Evolutionary conservation across 2,888 invertebrate genomes (phyloP).

Genomic region (Ernsta delagoae): DNA sequence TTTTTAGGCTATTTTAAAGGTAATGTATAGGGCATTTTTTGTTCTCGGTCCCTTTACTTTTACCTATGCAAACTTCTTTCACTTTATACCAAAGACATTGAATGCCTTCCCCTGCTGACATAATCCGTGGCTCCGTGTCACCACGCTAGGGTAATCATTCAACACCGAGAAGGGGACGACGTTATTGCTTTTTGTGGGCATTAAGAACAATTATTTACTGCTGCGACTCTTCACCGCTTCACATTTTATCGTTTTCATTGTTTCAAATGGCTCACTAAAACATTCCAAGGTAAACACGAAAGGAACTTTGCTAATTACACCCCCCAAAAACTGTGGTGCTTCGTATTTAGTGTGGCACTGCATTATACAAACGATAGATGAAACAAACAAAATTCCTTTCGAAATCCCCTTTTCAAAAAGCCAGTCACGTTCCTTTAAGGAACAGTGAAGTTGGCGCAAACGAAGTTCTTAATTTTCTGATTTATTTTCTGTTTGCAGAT

Average conservation of each 20-base stretch:
- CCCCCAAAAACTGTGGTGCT: not conserved
- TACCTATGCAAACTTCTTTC: not conserved
- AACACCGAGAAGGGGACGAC: constrained; percentile 22
- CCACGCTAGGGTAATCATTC: constrained; percentile 14
- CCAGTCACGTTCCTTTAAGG: constrained; percentile 12
- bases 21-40: no score
- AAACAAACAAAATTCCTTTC: not conserved
- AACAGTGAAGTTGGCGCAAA: constrained; percentile 20
- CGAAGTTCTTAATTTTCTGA: constrained; percentile 10
- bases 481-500: constrained; percentile 12
- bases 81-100: not conserved
- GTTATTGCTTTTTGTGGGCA: constrained; percentile 32
- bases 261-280: not conserved
- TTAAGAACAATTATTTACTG: constrained; percentile 18
- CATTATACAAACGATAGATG: not conserved
- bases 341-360: constrained; percentile 9
- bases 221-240: constrained; percentile 7
- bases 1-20: no score
- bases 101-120: constrained; percentile 9
- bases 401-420: constrained; percentile 5
- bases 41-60: no score
- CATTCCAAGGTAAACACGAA: no score
- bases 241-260: constrained; percentile 8
- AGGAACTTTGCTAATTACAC: not conserved
- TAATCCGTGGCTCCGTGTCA: constrained; percentile 10